phyloP scores from a whole-genome alignment of 2,888 invertebrate species.

The Pristionchus arcanus region DNA sequence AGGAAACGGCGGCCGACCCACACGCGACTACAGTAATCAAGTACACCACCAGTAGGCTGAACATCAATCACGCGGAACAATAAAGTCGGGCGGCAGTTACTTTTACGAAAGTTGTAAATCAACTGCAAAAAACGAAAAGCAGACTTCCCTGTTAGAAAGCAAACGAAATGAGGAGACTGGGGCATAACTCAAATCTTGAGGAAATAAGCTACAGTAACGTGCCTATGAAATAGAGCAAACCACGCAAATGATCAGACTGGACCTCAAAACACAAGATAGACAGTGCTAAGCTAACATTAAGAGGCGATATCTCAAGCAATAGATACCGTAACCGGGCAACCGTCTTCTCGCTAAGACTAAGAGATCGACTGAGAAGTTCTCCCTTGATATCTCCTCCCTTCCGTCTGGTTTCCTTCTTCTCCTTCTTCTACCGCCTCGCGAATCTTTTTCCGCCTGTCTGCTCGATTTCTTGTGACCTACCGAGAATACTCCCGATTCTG shows the following conservation, averaged over 20 bases:
- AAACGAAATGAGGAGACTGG: too few relatives aligned
- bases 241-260: too few relatives aligned
- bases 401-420: constrained; percentile 1
- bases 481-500: neutral
- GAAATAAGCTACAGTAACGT: too few relatives aligned
- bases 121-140: too few relatives aligned
- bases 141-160: too few relatives aligned
- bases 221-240: too few relatives aligned
- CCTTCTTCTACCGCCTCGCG: neutral
- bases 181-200: too few relatives aligned
- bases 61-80: neutral
- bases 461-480: neutral
- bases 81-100: neutral
- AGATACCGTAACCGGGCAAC: neutral
- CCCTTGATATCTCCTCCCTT: neutral
- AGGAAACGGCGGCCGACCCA: neutral
- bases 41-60: neutral
- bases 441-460: constrained; percentile 18
- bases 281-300: too few relatives aligned
- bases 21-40: neutral
- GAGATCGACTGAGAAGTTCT: neutral
- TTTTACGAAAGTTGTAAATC: constrained; percentile 17
- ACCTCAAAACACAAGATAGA: too few relatives aligned
- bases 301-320: too few relatives aligned
- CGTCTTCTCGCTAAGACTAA: neutral